A percentile compares a stretch with the other conserved stretches of the same genome.
Conservation (phyloP, 1,140 invertebrate genomes). For the Anoplophora glabripennis region DNA sequence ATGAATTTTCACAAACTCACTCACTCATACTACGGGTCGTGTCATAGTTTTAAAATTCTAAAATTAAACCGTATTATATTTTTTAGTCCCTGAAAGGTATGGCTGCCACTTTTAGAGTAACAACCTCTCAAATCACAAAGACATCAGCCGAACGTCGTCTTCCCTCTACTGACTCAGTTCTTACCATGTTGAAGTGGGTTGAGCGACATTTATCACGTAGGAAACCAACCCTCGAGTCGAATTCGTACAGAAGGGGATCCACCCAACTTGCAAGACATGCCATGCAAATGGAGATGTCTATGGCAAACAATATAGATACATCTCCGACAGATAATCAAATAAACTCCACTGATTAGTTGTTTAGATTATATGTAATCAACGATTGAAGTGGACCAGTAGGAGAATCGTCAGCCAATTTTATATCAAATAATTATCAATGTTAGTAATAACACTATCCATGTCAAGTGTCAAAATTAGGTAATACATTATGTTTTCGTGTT, state of each 20-base stretch:
- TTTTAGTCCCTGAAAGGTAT: conserved; percentile 78
- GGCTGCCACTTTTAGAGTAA: conserved; percentile 86
- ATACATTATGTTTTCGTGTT: too few relatives aligned
- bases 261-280: conserved; percentile 23
- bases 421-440: background rate
- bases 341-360: background rate
- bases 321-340: background rate
- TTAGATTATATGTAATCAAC: background rate
- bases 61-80: conserved; percentile 23
- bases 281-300: conserved; percentile 36
- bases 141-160: conserved; percentile 81
- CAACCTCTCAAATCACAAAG: conserved; percentile 78
- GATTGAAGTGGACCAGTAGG: background rate
- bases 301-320: conserved; percentile 9
- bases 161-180: conserved; percentile 81
- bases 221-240: conserved; percentile 53
- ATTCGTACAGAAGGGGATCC: conserved; percentile 28
- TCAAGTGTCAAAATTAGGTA: background rate
- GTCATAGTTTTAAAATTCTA: too few relatives aligned
- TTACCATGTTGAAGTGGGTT: conserved; percentile 87
- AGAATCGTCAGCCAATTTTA: conserved; percentile 2
- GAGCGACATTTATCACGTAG: conserved; percentile 70
- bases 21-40: too few relatives aligned
- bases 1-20: too few relatives aligned
- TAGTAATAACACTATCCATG: background rate